phyloP scores from a whole-genome alignment of 2,797 vertebrate species.

The Hapalemur alaotrensis region DNA sequence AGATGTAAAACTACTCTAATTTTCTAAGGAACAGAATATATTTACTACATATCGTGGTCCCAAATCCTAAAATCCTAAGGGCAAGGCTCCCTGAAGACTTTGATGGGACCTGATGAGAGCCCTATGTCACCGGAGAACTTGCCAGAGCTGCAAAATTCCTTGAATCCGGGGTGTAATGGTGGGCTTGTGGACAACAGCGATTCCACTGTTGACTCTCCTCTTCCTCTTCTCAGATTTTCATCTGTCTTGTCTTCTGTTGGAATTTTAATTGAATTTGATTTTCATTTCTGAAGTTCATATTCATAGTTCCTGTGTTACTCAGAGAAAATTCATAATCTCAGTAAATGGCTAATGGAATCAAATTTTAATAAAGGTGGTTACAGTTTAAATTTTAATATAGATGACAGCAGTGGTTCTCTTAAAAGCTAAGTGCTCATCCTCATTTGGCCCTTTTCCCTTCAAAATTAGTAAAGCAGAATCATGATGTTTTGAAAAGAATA shows the following conservation, averaged over 20 bases:
- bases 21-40: not conserved
- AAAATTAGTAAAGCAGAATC: not conserved
- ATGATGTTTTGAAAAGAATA: not conserved
- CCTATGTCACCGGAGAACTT: not conserved
- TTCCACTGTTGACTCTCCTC: not conserved
- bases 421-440: constrained; percentile 6
- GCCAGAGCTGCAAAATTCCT: not conserved
- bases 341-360: not conserved
- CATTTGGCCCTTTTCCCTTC: not conserved
- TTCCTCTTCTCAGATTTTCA: not conserved
- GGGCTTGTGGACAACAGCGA: not conserved
- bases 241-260: not conserved
- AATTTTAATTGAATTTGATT: constrained; percentile 2
- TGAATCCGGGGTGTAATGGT: no score
- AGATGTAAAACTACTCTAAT: not conserved
- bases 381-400: constrained; percentile 28
- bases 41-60: not conserved
- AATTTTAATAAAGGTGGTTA: not conserved
- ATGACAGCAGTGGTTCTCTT: not conserved
- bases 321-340: not conserved
- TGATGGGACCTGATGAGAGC: not conserved
- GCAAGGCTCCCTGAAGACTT: not conserved
- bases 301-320: not conserved
- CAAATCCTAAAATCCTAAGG: not conserved
- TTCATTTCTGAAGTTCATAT: constrained; percentile 21